Evolutionary conservation across 92 coral and sea anemone species (phyloP), one percentile per base, ranked within the genome.

Genomic region (Virgularia gustaviana): DNA sequence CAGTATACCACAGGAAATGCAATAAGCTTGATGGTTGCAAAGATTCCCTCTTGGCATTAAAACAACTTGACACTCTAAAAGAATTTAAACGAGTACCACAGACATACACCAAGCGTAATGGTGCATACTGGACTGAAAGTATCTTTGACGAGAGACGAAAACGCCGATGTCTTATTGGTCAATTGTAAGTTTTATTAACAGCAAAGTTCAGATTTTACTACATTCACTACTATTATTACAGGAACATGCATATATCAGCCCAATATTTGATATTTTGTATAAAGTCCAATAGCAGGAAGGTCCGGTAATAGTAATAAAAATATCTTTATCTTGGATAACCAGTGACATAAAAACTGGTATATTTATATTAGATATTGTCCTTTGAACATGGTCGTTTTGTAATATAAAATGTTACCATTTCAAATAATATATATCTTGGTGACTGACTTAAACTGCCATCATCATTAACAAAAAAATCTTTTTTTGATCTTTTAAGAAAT

Each of bases 401-500:
- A 27, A 65, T 27, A 15, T 65, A 65, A 65, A 41, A 65, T 10
- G 72, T 11, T 65, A 56, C 72, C 54, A 65, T 43, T 65, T 65
- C 72, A 65, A 65, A n/a, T n/a, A n/a, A n/a, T 41, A 65, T 24
- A 43, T 65, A 65, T 65, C 55, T 10, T 65, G 72, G 56, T 24
- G 72, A 65, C 31, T n/a, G 72, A 39, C 41, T 27, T 65, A 38
- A 64, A 37, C 22, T 64, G 72, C 72, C 72, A 37, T 64, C 72
- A 64, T 64, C 34, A 2, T 25, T 65, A 6, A 65, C 3, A 65
- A 65, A 22, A 65, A 10, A 65, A 41, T 65, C 72, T 27, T 41
- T 39, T 64, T 30, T 65, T 65, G 72, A 10, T 49, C 28, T 65
- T 32, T 28, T 65, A 36, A 65, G 57, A 42, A 65, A 15, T n/a